A percentile compares a stretch with the other conserved stretches of the same genome.
These are phyloP conservation scores for Reinhardtius hippoglossoides DNA, from an alignment of 2,113 vertebrate species.

Conservation along the genomic window DNA sequence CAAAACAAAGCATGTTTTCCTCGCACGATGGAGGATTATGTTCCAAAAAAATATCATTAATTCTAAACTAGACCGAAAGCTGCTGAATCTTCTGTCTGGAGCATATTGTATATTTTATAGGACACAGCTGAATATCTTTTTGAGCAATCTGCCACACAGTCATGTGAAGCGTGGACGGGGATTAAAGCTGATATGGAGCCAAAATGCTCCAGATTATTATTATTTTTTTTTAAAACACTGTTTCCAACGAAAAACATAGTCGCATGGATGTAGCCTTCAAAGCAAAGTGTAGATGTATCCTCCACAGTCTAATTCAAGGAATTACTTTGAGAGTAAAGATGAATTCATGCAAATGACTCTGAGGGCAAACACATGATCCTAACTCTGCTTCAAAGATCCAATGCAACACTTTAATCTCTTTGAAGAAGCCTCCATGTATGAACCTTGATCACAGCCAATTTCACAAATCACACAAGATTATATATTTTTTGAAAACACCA, in stretches of 20 bases:
- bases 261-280: no score
- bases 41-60: not conserved
- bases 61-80: not conserved
- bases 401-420: conserved; percentile 35
- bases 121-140: not conserved
- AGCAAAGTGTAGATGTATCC: no score
- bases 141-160: no score
- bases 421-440: conserved; percentile 20
- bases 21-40: not conserved
- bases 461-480: conserved; percentile 27
- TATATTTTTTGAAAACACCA: not conserved
- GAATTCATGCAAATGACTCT: conserved; percentile 12
- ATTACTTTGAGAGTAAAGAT: not conserved
- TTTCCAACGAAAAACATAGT: no score
- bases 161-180: no score
- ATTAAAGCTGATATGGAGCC: no score
- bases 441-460: conserved; percentile 47
- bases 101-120: not conserved
- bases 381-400: conserved; percentile 13
- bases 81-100: not conserved
- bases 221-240: no score
- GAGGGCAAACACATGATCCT: conserved; percentile 1
- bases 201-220: no score
- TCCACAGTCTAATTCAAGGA: no score
- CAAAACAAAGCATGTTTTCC: not conserved